Evolutionary conservation across 2,888 invertebrate genomes (phyloP).

Genomic region (Tenthredo scrophulariae): DNA sequence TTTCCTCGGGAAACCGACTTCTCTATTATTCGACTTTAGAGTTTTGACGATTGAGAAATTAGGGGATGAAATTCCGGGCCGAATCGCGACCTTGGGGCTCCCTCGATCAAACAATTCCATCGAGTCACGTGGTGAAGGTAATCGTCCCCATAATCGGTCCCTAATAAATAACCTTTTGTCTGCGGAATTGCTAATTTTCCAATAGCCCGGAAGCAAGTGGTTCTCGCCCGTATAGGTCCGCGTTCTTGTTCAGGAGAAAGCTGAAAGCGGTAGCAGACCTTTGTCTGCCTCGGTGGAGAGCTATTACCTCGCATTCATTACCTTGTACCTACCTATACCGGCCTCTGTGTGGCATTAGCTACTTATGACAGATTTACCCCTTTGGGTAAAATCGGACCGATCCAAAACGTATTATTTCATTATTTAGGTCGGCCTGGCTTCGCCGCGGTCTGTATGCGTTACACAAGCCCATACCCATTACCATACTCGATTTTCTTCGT

Average conservation of each 20-base stretch:
- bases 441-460: no score
- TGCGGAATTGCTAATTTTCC: slow-evolving; percentile 41
- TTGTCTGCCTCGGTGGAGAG: neutral
- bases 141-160: slow-evolving; percentile 27
- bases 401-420: neutral
- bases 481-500: no score
- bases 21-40: neutral
- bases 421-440: no score
- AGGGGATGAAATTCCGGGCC: neutral
- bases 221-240: neutral
- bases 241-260: neutral
- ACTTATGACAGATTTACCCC: neutral
- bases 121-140: neutral
- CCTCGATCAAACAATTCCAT: neutral
- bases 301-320: slow-evolving; percentile 4
- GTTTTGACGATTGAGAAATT: neutral
- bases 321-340: neutral
- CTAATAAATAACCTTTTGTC: slow-evolving; percentile 47
- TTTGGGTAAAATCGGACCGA: neutral
- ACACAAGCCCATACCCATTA: no score
- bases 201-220: slow-evolving; percentile 28
- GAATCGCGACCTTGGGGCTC: neutral
- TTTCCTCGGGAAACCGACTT: neutral
- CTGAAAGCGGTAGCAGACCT: neutral
- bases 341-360: neutral